Evolutionary conservation across 2,888 invertebrate species (phyloP).

Genomic region (Volucella zonaria): DNA sequence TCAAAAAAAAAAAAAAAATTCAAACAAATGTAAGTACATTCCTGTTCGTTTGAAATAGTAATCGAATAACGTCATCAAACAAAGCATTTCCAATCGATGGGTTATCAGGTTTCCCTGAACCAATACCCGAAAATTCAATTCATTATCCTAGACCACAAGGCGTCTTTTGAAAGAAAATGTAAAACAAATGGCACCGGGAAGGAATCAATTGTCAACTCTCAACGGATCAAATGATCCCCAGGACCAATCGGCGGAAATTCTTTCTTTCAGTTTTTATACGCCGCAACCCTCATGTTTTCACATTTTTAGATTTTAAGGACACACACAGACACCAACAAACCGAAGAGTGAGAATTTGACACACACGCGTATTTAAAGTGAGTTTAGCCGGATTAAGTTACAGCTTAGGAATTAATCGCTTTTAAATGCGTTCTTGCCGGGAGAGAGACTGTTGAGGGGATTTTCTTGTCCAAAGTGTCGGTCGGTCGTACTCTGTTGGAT

Average conservation of each 20-base stretch:
- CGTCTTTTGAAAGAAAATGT: neutral
- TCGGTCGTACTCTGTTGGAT: too few relatives aligned
- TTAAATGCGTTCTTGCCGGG: constrained; percentile 21
- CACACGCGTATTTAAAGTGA: constrained; percentile 28
- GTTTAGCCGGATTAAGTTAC: constrained; percentile 69
- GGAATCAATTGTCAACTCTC: constrained; percentile 43
- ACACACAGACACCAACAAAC: neutral
- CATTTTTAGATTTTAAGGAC: constrained; percentile 33
- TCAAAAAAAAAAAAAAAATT: too few relatives aligned
- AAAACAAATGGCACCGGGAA: constrained; percentile 1
- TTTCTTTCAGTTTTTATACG: constrained; percentile 20
- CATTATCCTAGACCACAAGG: constrained; percentile 47
- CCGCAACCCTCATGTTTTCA: constrained; percentile 45
- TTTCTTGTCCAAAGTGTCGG: constrained; percentile 41
- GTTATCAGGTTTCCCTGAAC: constrained; percentile 32
- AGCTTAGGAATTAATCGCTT: constrained; percentile 64
- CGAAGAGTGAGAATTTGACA: constrained; percentile 29
- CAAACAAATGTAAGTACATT: constrained; percentile 30
- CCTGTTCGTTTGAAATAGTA: neutral
- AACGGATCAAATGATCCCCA: constrained; percentile 46
- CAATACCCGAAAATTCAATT: constrained; percentile 31
- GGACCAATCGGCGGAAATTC: constrained; percentile 44
- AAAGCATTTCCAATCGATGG: neutral
- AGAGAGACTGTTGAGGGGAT: constrained; percentile 29
- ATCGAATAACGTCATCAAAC: neutral